Evolutionary conservation across 2,888 invertebrate genomes (phyloP), one percentile per base, ranked within the genome.

Genomic region (Apodemia arnacis): DNA sequence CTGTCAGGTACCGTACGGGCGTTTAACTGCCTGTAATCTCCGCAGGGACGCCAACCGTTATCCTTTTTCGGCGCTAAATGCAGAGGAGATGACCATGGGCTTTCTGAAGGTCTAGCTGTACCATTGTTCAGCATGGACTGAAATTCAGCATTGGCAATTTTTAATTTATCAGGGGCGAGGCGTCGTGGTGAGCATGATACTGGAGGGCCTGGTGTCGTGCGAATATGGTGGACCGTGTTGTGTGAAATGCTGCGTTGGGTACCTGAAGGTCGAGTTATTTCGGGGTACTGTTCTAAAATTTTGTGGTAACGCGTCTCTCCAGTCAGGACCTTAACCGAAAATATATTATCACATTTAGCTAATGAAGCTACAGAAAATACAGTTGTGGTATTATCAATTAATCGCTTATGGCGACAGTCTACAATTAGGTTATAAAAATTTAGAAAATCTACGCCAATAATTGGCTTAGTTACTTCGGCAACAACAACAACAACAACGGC

Each of bases 351-450:
- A 27, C 59, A 63, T 34, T 13, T 15, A n/a, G 34, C 63, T n/a
- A 77, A 24, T 38, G 69, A 27, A 27, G 82, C 85, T 63, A 63
- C 11, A 21, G 84, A 72, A n/a, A 59, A 66, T 7, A 91, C 66
- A 15, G 76, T 77, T 11, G 92, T 93, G 6, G 34, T 74, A 24
- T 44, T 77, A 31, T 92, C 92, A 0, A 94, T 70, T 0, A 96
- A 66, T 0, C 91, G 84, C 7, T 85, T 80, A 24, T 94, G 90
- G 7, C 86, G 82, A 6, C 93, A 59, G 76, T 96, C 95, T 2
- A 95, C 94, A 1, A 96, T 83, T 0, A 34, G 6, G 6, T 34
- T 34, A 6, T 6, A 34, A 34, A 6, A 6, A 34, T 4, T 34
- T 34, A 34, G 3, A 34, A 4, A 34, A 34, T 6, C 31, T 6